A percentile compares a stretch with the other conserved stretches of the same genome.
phyloP scores from a whole-genome alignment of 2,113 vertebrate genomes.

The Meriones unguiculatus region DNA sequence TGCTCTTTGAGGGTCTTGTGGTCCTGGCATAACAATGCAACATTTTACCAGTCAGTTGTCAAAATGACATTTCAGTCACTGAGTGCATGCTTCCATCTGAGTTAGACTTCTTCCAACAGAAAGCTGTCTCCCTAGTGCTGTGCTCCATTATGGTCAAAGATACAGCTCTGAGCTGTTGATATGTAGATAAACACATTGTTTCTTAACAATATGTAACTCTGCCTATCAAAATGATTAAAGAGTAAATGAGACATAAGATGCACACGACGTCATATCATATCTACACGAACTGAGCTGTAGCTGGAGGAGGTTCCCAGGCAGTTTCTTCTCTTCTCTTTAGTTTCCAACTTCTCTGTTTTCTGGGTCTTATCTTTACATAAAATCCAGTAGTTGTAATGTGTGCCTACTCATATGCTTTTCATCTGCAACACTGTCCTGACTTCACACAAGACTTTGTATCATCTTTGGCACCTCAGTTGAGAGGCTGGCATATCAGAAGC shows the following conservation, averaged over 20 bases:
- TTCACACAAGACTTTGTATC: too few species aligned
- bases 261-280: neutral
- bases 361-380: neutral
- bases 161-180: too few species aligned
- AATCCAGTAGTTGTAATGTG: neutral
- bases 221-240: neutral
- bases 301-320: too few species aligned
- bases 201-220: neutral
- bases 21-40: neutral
- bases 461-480: neutral
- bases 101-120: too few species aligned
- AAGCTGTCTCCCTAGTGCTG: accelerated
- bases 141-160: neutral
- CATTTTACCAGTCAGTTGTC: neutral
- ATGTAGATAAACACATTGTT: too few species aligned
- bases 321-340: neutral
- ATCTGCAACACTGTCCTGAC: neutral
- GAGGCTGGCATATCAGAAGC: neutral
- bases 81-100: neutral
- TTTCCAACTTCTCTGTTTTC: neutral
- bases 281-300: too few species aligned
- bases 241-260: neutral
- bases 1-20: too few species aligned
- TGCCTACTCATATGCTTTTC: neutral
- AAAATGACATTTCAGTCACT: neutral